A percentile compares a stretch with the other conserved stretches of the same genome.
These are phyloP conservation scores for Metopolophium dirhodum DNA, from an alignment of 1,140 invertebrate species.

Conservation along the genomic window DNA sequence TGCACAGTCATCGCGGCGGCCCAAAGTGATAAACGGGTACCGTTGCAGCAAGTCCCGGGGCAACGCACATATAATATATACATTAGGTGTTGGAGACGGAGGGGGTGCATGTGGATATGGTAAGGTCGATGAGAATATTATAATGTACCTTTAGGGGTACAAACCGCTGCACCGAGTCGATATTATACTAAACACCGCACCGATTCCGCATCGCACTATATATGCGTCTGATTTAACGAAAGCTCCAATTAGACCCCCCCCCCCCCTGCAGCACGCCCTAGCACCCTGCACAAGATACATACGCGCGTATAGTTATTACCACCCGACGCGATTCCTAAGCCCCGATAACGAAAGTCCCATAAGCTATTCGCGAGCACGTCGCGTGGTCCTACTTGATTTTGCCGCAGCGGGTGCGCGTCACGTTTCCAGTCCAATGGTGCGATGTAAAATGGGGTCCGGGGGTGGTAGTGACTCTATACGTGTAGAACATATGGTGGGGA, in stretches of 20 bases:
- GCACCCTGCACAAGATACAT: not conserved
- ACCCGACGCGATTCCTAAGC: too few relatives aligned
- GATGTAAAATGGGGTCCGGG: not conserved
- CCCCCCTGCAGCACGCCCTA: not conserved
- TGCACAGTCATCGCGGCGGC: not conserved
- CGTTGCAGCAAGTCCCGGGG: not conserved
- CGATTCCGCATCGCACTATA: not conserved
- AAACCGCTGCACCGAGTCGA: not conserved
- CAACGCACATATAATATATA: not conserved
- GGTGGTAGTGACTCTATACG: not conserved
- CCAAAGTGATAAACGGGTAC: not conserved
- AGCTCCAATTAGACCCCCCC: slow-evolving; percentile 26
- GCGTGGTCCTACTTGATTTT: not conserved
- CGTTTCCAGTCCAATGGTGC: not conserved
- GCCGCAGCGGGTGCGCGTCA: not conserved
- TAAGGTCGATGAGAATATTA: not conserved
- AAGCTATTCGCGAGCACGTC: slow-evolving; percentile 23
- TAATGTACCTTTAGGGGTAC: not conserved
- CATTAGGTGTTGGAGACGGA: not conserved
- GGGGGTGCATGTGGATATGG: not conserved
- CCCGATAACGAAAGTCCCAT: slow-evolving; percentile 30
- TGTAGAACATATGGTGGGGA: not conserved
- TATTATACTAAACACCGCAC: not conserved
- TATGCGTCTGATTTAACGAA: not conserved
- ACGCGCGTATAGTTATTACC: not conserved